Conservation (phyloP, 2,888 invertebrate genomes). For the Lasioglossum figueresi region DNA sequence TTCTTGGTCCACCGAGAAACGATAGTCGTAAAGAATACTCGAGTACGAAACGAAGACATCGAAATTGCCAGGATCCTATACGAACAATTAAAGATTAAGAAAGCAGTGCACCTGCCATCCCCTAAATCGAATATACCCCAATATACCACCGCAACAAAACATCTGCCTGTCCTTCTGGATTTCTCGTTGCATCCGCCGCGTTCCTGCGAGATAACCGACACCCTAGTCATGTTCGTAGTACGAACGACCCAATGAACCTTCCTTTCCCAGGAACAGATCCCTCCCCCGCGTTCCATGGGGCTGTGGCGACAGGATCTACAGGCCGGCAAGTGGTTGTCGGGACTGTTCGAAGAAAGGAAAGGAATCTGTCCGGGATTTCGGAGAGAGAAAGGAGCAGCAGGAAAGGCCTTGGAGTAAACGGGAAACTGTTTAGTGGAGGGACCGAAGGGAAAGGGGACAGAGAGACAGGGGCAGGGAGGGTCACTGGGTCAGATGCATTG, state of each 20-base stretch:
- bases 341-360: constrained; percentile 52
- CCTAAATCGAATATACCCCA: not conserved
- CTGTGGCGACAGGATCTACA: not conserved
- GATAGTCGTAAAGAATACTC: not conserved
- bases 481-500: constrained; percentile 82
- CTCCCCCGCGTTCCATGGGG: not conserved
- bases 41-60: not conserved
- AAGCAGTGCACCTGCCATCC: not conserved
- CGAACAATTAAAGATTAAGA: not conserved
- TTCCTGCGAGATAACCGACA: constrained; percentile 7
- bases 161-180: not conserved
- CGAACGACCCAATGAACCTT: constrained; percentile 6
- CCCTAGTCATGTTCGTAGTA: constrained; percentile 17
- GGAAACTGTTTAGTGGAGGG: constrained; percentile 47
- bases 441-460: constrained; percentile 56
- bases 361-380: constrained; percentile 62
- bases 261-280: constrained; percentile 36
- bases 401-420: constrained; percentile 54
- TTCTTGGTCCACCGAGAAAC: not conserved
- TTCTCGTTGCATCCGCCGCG: not conserved
- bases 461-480: constrained; percentile 74
- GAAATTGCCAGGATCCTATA: not conserved
- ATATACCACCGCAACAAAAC: not conserved
- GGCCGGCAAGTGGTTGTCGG: constrained; percentile 73
- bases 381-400: constrained; percentile 3